phyloP scores from a whole-genome alignment of 2,797 vertebrate species.

The Semotilus atromaculatus region DNA sequence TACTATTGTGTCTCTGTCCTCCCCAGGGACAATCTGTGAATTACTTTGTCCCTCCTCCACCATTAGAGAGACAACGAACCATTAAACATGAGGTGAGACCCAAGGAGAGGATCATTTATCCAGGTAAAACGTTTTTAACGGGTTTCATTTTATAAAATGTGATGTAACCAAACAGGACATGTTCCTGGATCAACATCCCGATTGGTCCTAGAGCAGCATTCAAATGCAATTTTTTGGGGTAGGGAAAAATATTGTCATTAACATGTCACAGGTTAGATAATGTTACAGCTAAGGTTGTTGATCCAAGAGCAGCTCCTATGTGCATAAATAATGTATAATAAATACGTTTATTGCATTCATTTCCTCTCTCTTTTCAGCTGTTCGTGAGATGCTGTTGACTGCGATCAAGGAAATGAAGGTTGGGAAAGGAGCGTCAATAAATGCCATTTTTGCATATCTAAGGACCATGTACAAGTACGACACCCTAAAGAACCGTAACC shows the following conservation, averaged over 20 bases:
- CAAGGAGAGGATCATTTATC: slow-evolving; percentile 88
- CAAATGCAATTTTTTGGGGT: not conserved
- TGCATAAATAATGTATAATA: not conserved
- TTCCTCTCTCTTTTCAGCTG: slow-evolving; percentile 74
- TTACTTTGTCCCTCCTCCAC: slow-evolving; percentile 92
- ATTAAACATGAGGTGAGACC: slow-evolving; percentile 77
- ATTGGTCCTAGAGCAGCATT: not conserved
- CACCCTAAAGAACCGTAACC: slow-evolving; percentile 86
- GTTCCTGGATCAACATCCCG: not conserved
- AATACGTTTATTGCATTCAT: not conserved
- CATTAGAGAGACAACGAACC: slow-evolving; percentile 77
- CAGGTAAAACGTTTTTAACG: slow-evolving; percentile 82
- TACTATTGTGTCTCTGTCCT: slow-evolving; percentile 54
- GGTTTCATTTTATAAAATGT: not conserved
- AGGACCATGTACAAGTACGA: slow-evolving; percentile 88
- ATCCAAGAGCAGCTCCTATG: not conserved
- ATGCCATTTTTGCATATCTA: slow-evolving; percentile 92
- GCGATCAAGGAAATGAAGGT: slow-evolving; percentile 92
- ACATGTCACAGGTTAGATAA: not conserved
- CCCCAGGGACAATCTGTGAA: slow-evolving; percentile 92
- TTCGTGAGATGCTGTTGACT: slow-evolving; percentile 91
- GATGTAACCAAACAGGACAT: not conserved
- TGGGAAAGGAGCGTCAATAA: slow-evolving; percentile 90
- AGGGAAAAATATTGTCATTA: not conserved
- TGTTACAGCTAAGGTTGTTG: not conserved